Percentiles rank a stretch among this genome's conserved stretches.
phyloP scores from a whole-genome alignment of 1,140 invertebrate species.

The Galleria mellonella region DNA sequence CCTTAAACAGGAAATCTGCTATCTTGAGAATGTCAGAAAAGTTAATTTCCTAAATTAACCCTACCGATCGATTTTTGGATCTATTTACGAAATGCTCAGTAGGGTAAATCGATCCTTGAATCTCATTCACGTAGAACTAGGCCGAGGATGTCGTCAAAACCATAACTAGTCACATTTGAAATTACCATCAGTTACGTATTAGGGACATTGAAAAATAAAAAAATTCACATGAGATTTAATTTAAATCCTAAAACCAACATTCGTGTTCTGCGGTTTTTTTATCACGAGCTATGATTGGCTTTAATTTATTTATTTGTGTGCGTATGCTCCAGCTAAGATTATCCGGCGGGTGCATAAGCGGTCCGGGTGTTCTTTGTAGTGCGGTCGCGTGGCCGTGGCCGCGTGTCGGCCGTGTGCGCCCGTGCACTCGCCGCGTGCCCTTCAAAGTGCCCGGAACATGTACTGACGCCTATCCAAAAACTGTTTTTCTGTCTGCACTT shows the following conservation, averaged over 20 bases:
- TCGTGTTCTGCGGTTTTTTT: slow-evolving; percentile 5
- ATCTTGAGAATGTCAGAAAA: no score
- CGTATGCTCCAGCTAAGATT: slow-evolving; percentile 50
- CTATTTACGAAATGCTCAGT: no score
- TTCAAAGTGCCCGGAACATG: slow-evolving; percentile 46
- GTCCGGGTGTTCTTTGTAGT: not conserved
- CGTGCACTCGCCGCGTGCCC: slow-evolving; percentile 19
- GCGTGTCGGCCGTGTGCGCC: slow-evolving; percentile 10
- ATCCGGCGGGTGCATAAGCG: slow-evolving; percentile 43
- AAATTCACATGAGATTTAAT: slow-evolving; percentile 40
- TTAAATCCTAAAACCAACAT: slow-evolving; percentile 28
- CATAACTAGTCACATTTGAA: no score
- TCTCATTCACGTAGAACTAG: no score
- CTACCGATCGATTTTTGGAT: no score
- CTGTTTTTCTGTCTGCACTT: slow-evolving; percentile 54
- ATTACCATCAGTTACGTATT: no score
- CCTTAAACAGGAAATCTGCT: no score
- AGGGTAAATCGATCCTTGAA: no score
- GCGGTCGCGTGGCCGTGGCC: slow-evolving; percentile 8
- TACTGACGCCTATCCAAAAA: slow-evolving; percentile 46
- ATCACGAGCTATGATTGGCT: slow-evolving; percentile 24
- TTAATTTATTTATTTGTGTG: slow-evolving; percentile 68
- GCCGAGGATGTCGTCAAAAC: no score
- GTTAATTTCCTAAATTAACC: no score
- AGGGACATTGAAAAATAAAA: no score